Conservation (phyloP, 2,888 invertebrate species). For the Agrotis segetum region DNA sequence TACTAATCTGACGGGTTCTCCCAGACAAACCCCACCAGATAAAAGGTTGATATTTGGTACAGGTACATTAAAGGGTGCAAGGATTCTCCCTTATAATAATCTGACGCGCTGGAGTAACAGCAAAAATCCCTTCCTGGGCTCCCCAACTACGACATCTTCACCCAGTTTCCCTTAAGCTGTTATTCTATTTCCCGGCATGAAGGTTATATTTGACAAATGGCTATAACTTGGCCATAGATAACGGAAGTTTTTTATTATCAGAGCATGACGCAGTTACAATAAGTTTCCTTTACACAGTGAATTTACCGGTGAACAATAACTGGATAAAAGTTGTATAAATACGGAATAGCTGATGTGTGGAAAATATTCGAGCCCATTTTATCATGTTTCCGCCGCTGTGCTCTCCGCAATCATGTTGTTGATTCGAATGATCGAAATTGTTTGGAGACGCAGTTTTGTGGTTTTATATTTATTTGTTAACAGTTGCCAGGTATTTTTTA, state of each 20-base stretch:
- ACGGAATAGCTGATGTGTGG: slow-evolving; percentile 37
- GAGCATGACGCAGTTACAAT: slow-evolving; percentile 50
- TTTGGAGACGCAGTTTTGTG: slow-evolving; percentile 2
- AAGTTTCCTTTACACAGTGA: slow-evolving; percentile 46
- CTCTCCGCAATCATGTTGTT: slow-evolving; percentile 30
- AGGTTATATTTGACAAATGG: slow-evolving; percentile 59
- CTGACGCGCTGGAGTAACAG: too few species aligned
- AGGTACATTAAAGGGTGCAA: too few species aligned
- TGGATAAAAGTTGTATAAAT: slow-evolving; percentile 39
- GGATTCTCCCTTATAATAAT: too few species aligned
- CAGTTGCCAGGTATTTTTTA: slow-evolving; percentile 2
- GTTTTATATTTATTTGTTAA: slow-evolving; percentile 17
- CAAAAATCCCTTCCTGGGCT: too few species aligned
- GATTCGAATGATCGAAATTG: slow-evolving; percentile 19
- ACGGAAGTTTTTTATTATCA: slow-evolving; percentile 53
- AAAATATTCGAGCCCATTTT: slow-evolving; percentile 42
- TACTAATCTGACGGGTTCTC: too few species aligned
- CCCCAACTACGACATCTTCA: slow-evolving; percentile 23
- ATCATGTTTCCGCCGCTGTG: slow-evolving; percentile 36
- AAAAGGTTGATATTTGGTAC: too few species aligned
- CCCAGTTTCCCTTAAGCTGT: slow-evolving; percentile 24
- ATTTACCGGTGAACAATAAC: slow-evolving; percentile 47
- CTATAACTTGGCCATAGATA: slow-evolving; percentile 43
- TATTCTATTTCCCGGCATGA: slow-evolving; percentile 37
- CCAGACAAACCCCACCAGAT: too few species aligned